Evolutionary conservation across 2,888 invertebrate species (phyloP).

Genomic region (Iselma pallidipennis): DNA sequence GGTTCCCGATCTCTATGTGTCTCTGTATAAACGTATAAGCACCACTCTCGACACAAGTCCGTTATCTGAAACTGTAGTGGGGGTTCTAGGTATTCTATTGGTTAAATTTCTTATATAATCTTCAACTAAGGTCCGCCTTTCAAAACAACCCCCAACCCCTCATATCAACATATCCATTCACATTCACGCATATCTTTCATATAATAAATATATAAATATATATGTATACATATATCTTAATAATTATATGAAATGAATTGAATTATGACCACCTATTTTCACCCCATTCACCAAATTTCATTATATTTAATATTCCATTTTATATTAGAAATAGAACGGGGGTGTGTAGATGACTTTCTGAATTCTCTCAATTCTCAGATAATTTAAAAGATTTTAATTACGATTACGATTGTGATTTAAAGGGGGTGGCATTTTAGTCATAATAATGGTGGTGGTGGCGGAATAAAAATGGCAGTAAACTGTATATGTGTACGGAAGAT

Average conservation of each 20-base stretch:
- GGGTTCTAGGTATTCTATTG: slow-evolving; percentile 41
- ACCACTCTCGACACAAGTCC: slow-evolving; percentile 1
- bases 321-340: not conserved
- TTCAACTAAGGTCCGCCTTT: slow-evolving; percentile 41
- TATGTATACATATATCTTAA: not conserved
- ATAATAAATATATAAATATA: not conserved
- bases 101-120: slow-evolving; percentile 45
- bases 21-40: too few species aligned
- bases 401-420: not conserved
- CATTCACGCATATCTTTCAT: not conserved
- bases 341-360: not conserved
- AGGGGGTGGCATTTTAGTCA: not conserved
- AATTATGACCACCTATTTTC: too few species aligned
- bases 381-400: slow-evolving; percentile 60
- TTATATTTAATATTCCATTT: not conserved
- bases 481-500: too few species aligned
- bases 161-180: not conserved
- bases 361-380: not conserved
- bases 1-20: not conserved
- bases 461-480: too few species aligned
- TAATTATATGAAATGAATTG: not conserved
- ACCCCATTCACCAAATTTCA: too few species aligned
- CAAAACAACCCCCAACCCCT: not conserved
- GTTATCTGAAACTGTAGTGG: slow-evolving; percentile 27
- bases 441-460: too few species aligned